Percentiles rank a stretch among this genome's conserved stretches.
These are phyloP conservation scores for Papilio elwesi DNA, from an alignment of 2,888 invertebrate genomes.

Conservation along the genomic window DNA sequence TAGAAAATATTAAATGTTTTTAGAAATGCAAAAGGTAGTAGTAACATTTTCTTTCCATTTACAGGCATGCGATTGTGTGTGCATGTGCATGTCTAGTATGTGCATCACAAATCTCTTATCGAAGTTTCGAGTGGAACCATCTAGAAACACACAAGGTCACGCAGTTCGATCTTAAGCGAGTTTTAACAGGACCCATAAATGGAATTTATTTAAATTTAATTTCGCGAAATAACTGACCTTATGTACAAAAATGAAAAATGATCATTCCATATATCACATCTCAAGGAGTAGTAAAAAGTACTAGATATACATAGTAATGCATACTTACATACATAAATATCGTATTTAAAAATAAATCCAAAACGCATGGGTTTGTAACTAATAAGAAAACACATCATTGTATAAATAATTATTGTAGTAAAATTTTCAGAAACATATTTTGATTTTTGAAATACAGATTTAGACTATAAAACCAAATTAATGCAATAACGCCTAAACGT, in stretches of 20 bases:
- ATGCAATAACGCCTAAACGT: too few relatives aligned
- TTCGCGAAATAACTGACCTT: background rate
- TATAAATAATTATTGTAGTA: background rate
- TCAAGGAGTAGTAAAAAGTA: too few relatives aligned
- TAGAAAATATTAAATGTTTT: background rate
- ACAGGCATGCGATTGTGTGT: conserved; percentile 62
- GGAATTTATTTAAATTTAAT: conserved; percentile 31
- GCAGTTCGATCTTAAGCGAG: background rate
- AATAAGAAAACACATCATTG: background rate
- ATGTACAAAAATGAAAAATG: background rate
- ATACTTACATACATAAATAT: conserved; percentile 50
- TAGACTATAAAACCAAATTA: too few relatives aligned
- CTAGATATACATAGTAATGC: conserved; percentile 42
- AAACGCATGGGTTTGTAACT: too few relatives aligned
- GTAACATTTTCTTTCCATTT: conserved; percentile 42
- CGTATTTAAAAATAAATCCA: too few relatives aligned
- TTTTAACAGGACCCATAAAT: conserved; percentile 1
- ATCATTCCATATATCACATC: background rate
- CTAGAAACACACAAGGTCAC: conserved; percentile 46
- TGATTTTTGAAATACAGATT: too few relatives aligned
- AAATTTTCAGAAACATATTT: too few relatives aligned
- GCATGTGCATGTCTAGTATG: conserved; percentile 52
- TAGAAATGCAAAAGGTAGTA: background rate
- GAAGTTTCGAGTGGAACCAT: conserved; percentile 51
- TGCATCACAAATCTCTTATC: conserved; percentile 55